Conservation (phyloP, 2,888 invertebrate species). For the Lasioglossum malachurum region DNA sequence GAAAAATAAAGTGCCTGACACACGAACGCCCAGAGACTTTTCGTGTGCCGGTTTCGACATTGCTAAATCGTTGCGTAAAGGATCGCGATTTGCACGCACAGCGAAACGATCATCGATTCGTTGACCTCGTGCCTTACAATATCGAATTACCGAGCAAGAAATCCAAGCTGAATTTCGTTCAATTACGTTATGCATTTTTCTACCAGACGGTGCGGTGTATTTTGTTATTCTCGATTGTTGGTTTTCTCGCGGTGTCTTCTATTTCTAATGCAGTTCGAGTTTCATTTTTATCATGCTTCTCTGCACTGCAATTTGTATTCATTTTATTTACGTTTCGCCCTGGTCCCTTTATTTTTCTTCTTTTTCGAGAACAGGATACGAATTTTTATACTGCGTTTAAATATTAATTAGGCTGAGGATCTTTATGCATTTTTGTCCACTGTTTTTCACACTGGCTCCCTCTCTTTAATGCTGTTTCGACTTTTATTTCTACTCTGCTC, state of each 20-base stretch:
- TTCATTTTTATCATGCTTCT: neutral
- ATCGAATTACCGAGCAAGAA: neutral
- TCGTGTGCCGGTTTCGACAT: slow-evolving; percentile 53
- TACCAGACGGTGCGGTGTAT: neutral
- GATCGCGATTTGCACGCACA: slow-evolving; percentile 50
- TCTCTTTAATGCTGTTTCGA: neutral
- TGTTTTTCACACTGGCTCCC: neutral
- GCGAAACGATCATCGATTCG: slow-evolving; percentile 43
- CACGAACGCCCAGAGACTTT: slow-evolving; percentile 29
- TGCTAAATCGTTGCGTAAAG: slow-evolving; percentile 47
- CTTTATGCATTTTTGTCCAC: neutral
- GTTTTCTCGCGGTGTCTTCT: neutral
- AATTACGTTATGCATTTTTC: neutral
- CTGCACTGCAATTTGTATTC: neutral
- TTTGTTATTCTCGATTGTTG: too few species aligned
- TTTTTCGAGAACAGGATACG: neutral
- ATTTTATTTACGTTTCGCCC: neutral
- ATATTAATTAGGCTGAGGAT: neutral
- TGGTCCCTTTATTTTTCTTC: neutral
- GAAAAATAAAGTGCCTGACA: slow-evolving; percentile 39
- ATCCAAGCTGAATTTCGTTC: neutral
- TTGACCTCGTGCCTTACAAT: slow-evolving; percentile 9
- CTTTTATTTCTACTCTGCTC: neutral
- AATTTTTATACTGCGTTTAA: neutral
- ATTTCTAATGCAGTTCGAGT: neutral